These are phyloP conservation scores for Ephialtes manifestator DNA, from an alignment of 2,888 invertebrate species.

Conservation along the genomic window DNA sequence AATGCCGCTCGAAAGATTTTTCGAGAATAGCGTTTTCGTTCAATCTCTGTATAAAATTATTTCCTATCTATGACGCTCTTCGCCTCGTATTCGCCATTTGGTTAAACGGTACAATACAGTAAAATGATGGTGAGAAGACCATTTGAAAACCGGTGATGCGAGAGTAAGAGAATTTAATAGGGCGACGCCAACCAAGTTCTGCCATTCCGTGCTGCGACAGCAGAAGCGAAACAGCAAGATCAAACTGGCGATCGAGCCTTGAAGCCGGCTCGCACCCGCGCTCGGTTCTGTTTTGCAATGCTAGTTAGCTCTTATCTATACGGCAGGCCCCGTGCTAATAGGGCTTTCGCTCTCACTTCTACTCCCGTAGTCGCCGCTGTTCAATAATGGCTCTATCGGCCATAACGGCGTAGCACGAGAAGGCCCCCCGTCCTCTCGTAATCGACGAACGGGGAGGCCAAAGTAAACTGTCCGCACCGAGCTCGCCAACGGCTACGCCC, in stretches of 20 bases:
- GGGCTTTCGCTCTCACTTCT: slow-evolving; percentile 54
- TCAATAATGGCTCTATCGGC: slow-evolving; percentile 76
- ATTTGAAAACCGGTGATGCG: slow-evolving; percentile 24
- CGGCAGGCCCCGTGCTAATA: slow-evolving; percentile 67
- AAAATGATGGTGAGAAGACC: slow-evolving; percentile 2
- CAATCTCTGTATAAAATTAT: not conserved
- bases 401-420: slow-evolving; percentile 54
- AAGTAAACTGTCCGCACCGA: slow-evolving; percentile 44
- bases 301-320: slow-evolving; percentile 73
- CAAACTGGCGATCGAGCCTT: slow-evolving; percentile 36
- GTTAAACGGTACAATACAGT: not conserved
- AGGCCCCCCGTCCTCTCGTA: slow-evolving; percentile 44
- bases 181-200: slow-evolving; percentile 8
- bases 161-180: slow-evolving; percentile 43
- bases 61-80: not conserved
- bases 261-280: slow-evolving; percentile 24
- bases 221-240: slow-evolving; percentile 42
- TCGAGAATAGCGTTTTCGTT: too few species aligned
- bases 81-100: not conserved
- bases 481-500: slow-evolving; percentile 17
- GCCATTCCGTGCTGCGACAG: not conserved
- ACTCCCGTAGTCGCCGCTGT: slow-evolving; percentile 43
- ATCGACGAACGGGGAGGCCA: slow-evolving; percentile 44
- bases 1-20: too few species aligned
- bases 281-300: slow-evolving; percentile 74